Evolutionary conservation across 2,113 vertebrate genomes (phyloP).

Genomic region (Mastomys natalensis): DNA sequence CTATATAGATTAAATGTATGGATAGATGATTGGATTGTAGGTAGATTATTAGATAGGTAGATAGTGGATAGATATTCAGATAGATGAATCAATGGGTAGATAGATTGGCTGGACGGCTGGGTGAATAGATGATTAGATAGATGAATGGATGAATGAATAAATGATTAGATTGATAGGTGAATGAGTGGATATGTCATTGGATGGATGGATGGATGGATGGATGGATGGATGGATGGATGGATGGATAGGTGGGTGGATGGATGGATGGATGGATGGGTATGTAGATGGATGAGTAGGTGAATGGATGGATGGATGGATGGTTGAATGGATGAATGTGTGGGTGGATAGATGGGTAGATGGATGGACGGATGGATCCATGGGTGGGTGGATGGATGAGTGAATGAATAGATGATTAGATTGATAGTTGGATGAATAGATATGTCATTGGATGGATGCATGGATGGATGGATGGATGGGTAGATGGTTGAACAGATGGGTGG

Average conservation of each 20-base stretch:
- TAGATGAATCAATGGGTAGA: not conserved
- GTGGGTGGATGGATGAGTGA: not conserved
- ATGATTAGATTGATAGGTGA: too few species aligned
- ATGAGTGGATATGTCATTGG: not conserved
- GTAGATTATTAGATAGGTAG: not conserved
- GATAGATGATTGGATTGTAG: too few species aligned
- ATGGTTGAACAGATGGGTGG: too few species aligned
- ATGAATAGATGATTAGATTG: not conserved
- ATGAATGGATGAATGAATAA: not conserved
- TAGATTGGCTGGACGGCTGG: not conserved
- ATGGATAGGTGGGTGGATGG: not conserved
- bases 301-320: too few species aligned
- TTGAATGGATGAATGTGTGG: not conserved
- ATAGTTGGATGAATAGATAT: too few species aligned
- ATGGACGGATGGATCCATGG: not conserved
- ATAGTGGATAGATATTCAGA: not conserved
- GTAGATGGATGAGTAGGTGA: not conserved
- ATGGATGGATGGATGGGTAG: fast-evolving
- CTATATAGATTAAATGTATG: not conserved
- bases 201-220: not conserved
- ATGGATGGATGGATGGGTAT: not conserved
- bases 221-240: not conserved
- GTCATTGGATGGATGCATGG: not conserved
- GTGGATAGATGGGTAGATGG: not conserved
- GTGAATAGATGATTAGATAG: not conserved